Conservation (phyloP, 2,797 vertebrate genomes). For the Poeciliopsis turneri region DNA sequence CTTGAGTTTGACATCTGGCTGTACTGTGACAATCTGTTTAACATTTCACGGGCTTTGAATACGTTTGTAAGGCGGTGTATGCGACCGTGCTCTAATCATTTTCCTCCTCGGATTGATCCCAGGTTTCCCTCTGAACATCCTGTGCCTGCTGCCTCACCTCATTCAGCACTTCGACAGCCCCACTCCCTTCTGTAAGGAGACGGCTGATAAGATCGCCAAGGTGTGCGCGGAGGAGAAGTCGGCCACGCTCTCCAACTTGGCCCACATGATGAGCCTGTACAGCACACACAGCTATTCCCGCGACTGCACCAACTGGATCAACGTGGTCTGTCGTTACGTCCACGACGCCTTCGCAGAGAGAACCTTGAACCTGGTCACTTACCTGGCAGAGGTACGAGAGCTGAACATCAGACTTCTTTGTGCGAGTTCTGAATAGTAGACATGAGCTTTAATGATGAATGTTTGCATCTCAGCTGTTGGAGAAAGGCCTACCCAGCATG, state of each 20-base stretch:
- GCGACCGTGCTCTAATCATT: background rate
- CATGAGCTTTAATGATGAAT: background rate
- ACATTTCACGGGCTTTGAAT: background rate
- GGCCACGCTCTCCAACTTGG: slow-evolving; percentile 92
- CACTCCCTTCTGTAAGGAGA: slow-evolving; percentile 97
- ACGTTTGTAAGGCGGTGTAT: background rate
- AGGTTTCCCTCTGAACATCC: slow-evolving; percentile 98
- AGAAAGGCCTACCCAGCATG: slow-evolving; percentile 96
- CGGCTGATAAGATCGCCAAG: slow-evolving; percentile 96
- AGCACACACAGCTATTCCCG: slow-evolving; percentile 97
- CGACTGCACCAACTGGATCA: slow-evolving; percentile 98
- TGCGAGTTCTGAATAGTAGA: background rate
- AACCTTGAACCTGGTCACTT: slow-evolving; percentile 94
- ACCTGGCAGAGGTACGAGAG: slow-evolving; percentile 91
- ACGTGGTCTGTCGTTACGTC: slow-evolving; percentile 96
- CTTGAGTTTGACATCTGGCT: background rate
- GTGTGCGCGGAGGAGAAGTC: slow-evolving; percentile 95
- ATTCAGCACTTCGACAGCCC: slow-evolving; percentile 99
- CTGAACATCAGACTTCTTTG: background rate
- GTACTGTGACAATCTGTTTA: background rate
- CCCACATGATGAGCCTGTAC: slow-evolving; percentile 99
- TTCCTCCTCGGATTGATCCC: slow-evolving; percentile 11
- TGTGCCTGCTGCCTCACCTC: slow-evolving; percentile 97
- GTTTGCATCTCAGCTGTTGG: slow-evolving; percentile 83
- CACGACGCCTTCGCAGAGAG: slow-evolving; percentile 96